A percentile compares a stretch with the other conserved stretches of the same genome.
Evolutionary conservation across 2,113 vertebrate species (phyloP).

Genomic region (Ciconia stormi): DNA sequence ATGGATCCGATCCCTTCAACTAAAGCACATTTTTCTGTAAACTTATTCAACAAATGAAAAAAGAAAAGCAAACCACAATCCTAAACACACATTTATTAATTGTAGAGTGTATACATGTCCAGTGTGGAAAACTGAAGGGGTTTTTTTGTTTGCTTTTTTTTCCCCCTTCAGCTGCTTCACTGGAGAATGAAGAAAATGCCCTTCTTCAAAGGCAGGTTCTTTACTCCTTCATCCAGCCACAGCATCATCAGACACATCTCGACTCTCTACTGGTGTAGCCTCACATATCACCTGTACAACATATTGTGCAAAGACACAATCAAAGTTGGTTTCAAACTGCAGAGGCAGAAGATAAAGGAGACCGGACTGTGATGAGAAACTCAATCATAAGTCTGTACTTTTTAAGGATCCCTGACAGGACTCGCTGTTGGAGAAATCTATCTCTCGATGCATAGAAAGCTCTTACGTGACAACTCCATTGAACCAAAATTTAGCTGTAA

Average conservation of each 20-base stretch:
- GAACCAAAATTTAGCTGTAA: slow-evolving; percentile 7
- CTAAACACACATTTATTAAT: neutral
- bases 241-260: neutral
- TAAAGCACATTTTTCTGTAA: neutral
- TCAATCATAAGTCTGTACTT: neutral
- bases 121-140: neutral
- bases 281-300: neutral
- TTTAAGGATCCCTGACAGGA: neutral
- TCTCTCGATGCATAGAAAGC: neutral
- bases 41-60: neutral
- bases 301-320: neutral
- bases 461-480: neutral
- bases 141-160: neutral
- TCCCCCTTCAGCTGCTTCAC: neutral
- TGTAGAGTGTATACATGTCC: neutral
- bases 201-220: neutral
- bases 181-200: neutral
- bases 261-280: neutral
- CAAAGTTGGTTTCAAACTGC: neutral
- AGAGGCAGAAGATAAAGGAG: neutral
- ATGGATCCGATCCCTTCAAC: neutral
- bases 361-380: neutral
- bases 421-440: neutral
- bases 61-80: neutral
- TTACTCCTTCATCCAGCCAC: neutral